Base-by-base conservation (phyloP, 2,113 vertebrate genomes). In the Lota lota region DNA sequence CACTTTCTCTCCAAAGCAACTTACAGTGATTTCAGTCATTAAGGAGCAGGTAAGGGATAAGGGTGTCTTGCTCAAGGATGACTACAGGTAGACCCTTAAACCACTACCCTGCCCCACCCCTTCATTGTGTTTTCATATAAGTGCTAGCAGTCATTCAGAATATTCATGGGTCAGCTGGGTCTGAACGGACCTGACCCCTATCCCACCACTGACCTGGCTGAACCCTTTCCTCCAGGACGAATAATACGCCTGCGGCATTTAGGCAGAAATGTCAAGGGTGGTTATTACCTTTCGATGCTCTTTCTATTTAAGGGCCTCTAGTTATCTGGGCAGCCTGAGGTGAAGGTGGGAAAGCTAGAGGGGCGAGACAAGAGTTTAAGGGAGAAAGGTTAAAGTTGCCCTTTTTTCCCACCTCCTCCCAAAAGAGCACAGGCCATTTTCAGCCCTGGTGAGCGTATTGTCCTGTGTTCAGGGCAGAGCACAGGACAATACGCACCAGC, bases 341-440 rank as follows among this genome's bases (percentile, higher is more conserved):
- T 12, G 19, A 14, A 11, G n/a, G 16, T 3, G n/a, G 16, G 56
- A 17, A 4, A 7, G 50, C 10, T 14, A 18, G 18, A 54, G 53
- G 11, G 58, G 63, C 68, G 70, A 70, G 68, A 64, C 69, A 61
- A 57, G 75, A 73, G 66, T 61, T 51, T 60, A 47, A 47, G n/a
- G 58, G 64, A 11, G 20, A 77, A 77, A 77, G 54, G 70, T 56
- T 66, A 10, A 47, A 12, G 65, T 83, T 36, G 78, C 81, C 72
- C 68, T 65, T 76, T 57, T 75, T n/a, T 63, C 60, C 40, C 7
- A 2, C 40, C 40, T 47, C 68, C 64, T 72, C 88, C 85, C 86
- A 84, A 73, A 28, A 83, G 85, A 85, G 79, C 86, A 83, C 12
- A 86, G 69, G 82, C 84, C 91, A 91, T 93, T 92, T 92, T 92